phyloP scores from a whole-genome alignment of 2,797 vertebrate species.

The Nyctalus aviator region DNA sequence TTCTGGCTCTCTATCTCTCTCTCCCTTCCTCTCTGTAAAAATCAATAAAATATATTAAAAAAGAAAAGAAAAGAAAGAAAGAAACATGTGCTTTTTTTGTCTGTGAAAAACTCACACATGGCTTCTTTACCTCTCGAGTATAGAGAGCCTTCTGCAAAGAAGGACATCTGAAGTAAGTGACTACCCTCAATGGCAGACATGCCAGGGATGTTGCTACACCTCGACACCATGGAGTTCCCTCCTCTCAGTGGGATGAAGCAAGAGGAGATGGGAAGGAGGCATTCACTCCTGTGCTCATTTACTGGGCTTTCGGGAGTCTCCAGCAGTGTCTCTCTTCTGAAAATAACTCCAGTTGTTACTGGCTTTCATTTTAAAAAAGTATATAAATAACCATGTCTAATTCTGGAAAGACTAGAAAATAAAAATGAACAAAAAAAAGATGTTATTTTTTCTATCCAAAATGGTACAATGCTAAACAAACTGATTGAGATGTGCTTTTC shows the following conservation, averaged over 20 bases:
- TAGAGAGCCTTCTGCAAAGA: background rate
- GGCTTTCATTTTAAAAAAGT: slow-evolving; percentile 20
- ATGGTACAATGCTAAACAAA: background rate
- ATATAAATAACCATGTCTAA: background rate
- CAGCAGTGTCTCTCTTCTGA: background rate
- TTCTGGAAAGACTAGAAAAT: slow-evolving; percentile 47
- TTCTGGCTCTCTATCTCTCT: no score
- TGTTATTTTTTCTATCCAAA: background rate
- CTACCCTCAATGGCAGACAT: background rate
- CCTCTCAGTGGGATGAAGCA: background rate
- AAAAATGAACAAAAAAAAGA: background rate
- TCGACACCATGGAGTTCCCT: background rate
- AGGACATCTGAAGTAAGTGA: slow-evolving; percentile 57
- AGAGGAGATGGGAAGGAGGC: background rate
- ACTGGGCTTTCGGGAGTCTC: background rate
- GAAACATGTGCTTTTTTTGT: slow-evolving; percentile 7
- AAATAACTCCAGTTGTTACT: background rate
- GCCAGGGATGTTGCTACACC: background rate
- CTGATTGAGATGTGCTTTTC: background rate
- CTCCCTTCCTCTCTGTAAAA: no score
- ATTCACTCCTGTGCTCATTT: no score
- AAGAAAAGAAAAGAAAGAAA: no score
- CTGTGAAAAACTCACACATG: background rate
- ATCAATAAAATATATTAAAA: no score
- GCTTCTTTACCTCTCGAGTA: background rate